These are phyloP conservation scores for Vireo griseus DNA, from an alignment of 2,797 vertebrate species.

Conservation along the genomic window DNA sequence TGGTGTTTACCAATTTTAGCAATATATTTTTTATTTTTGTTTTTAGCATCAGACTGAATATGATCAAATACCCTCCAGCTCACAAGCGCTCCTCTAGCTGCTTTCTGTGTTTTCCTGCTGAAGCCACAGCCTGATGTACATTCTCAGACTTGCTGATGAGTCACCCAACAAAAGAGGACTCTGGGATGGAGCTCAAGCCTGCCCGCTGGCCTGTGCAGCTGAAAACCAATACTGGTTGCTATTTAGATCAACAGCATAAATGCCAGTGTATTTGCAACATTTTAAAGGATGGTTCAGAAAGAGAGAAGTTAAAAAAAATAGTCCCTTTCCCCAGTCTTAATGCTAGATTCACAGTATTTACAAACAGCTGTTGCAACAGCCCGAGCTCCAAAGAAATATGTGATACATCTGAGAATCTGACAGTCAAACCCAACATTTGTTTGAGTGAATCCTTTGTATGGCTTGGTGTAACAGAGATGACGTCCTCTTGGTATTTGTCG, in stretches of 20 bases:
- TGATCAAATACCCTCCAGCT: neutral
- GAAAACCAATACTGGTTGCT: slow-evolving; percentile 68
- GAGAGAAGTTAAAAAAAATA: neutral
- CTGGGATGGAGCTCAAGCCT: slow-evolving; percentile 59
- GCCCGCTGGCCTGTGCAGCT: slow-evolving; percentile 22
- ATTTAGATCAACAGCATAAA: slow-evolving; percentile 68
- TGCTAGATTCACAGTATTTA: slow-evolving; percentile 68
- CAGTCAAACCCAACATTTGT: slow-evolving; percentile 68
- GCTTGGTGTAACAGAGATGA: slow-evolving; percentile 57
- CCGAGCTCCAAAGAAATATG: slow-evolving; percentile 64
- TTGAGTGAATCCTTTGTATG: slow-evolving; percentile 64
- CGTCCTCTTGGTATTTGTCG: slow-evolving; percentile 64
- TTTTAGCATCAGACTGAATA: neutral
- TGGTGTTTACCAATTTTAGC: neutral
- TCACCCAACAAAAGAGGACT: slow-evolving; percentile 48
- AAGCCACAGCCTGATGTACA: neutral
- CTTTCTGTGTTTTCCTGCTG: neutral
- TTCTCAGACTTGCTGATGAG: slow-evolving; percentile 66
- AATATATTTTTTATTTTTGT: neutral
- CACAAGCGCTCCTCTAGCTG: neutral
- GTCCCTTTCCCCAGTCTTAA: neutral
- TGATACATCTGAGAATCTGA: slow-evolving; percentile 68
- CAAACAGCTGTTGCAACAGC: slow-evolving; percentile 74
- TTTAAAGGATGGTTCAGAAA: slow-evolving; percentile 55
- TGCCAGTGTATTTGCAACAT: slow-evolving; percentile 50